Conservation (phyloP, 2,113 vertebrate genomes). For the Apus apus region DNA sequence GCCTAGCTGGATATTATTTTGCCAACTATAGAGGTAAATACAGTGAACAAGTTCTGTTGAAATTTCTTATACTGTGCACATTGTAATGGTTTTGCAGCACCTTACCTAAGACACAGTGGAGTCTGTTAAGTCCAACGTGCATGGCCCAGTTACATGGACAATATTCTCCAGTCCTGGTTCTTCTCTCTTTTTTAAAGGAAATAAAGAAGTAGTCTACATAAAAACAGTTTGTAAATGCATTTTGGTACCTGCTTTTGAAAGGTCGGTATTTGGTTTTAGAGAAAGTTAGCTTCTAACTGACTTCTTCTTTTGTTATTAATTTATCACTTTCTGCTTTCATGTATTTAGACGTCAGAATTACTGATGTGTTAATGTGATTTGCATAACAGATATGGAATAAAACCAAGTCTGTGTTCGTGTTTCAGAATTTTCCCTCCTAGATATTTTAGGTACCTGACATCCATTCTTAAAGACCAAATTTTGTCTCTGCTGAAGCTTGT, state of each 20-base stretch:
- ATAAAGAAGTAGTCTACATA: neutral
- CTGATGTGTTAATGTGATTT: conserved; percentile 54
- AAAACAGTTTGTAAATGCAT: neutral
- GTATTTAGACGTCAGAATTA: conserved; percentile 50
- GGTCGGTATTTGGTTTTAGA: conserved; percentile 27
- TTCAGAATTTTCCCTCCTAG: conserved; percentile 20
- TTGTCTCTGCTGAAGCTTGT: neutral
- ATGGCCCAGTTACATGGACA: neutral
- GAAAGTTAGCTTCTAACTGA: conserved; percentile 57
- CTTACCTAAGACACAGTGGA: neutral
- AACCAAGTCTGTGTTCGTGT: neutral
- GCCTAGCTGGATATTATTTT: neutral
- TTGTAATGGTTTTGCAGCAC: neutral
- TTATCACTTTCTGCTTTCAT: conserved; percentile 68
- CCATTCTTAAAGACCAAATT: neutral
- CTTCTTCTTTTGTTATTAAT: conserved; percentile 40
- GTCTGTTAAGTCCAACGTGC: neutral
- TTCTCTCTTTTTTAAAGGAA: neutral
- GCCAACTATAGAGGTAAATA: neutral
- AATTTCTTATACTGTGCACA: neutral
- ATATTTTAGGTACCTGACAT: neutral
- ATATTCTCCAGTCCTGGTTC: neutral
- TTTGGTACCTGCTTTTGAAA: neutral
- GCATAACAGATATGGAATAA: conserved; percentile 35
- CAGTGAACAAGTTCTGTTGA: neutral